These are phyloP conservation scores for Channa striata DNA, from an alignment of 2,797 vertebrate genomes.

Conservation along the genomic window DNA sequence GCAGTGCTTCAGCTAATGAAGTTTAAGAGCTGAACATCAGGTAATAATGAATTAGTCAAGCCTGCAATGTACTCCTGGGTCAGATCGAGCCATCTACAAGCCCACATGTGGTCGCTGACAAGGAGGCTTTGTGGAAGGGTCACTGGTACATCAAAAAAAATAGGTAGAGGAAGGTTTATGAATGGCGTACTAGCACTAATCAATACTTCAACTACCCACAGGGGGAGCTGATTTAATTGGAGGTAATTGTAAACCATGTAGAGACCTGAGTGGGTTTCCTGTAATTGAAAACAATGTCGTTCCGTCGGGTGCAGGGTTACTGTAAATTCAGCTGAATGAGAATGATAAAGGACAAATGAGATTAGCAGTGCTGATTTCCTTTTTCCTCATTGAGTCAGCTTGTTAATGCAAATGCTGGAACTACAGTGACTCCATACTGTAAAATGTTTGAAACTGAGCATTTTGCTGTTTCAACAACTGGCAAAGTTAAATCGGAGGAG, in stretches of 20 bases:
- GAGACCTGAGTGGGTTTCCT: slow-evolving; percentile 24
- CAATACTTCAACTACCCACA: slow-evolving; percentile 49
- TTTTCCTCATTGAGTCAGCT: neutral
- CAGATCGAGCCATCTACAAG: slow-evolving; percentile 2
- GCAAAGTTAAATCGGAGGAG: slow-evolving; percentile 38
- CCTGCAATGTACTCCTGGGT: slow-evolving; percentile 8
- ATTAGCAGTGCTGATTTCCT: slow-evolving; percentile 3
- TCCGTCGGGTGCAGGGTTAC: slow-evolving; percentile 38
- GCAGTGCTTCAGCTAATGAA: slow-evolving; percentile 37
- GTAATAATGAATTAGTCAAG: slow-evolving; percentile 46
- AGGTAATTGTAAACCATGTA: slow-evolving; percentile 29
- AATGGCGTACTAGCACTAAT: slow-evolving; percentile 34
- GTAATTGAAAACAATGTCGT: slow-evolving; percentile 56
- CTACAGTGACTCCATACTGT: neutral
- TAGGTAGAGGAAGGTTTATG: slow-evolving; percentile 16
- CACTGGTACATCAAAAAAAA: slow-evolving; percentile 23
- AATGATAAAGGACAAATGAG: slow-evolving; percentile 43
- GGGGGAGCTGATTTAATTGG: slow-evolving; percentile 47
- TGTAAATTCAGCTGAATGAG: slow-evolving; percentile 30
- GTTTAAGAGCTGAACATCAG: slow-evolving; percentile 48
- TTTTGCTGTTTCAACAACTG: slow-evolving; percentile 17
- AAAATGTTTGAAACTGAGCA: neutral
- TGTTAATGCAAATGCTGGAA: neutral
- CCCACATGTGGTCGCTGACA: slow-evolving; percentile 29
- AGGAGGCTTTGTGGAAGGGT: slow-evolving; percentile 28